Evolutionary conservation across 2,888 invertebrate genomes (phyloP), one percentile per base, ranked within the genome.

Genomic region (Luperina nickerlii): DNA sequence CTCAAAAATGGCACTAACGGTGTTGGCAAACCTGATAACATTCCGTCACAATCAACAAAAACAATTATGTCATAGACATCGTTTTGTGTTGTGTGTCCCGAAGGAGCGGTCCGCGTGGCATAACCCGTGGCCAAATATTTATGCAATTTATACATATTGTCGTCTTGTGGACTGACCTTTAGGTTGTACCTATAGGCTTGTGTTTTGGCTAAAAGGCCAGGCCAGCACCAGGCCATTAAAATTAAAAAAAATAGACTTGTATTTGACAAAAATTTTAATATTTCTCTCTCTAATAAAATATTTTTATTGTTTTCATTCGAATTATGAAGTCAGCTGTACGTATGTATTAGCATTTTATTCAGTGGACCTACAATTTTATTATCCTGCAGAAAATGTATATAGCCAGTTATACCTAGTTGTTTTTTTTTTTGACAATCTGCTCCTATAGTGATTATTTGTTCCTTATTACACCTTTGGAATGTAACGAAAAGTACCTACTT

Each of bases 101-200:
- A 91, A 92, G 38, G 42, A 51, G 57, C 93, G 91, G 67, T 13
- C 92, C 92, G 93, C 91, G 92, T 91, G 92, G 93, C 92, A 95
- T 95, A 94, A 95, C 95, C 94, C 92, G 92, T 92, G 93, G 92
- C 91, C 94, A 95, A 95, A 96, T 96, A 96, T 96, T 96, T 95
- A 96, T 96, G 93, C 93, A 95, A 95, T 96, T 96, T 95, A 96
- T 96, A 96, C 95, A 95, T 96, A 95, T 95, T 94, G 88, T 89
- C 54, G n/a, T 73, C 71, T 82, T 89, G 85, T 86, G 79, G 83
- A 76, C 77, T 81, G 85, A 74, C 80, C 81, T 87, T 89, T 87
- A 83, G 78, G 42, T n/a, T 51, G 11, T 13, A 48, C 48, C 13
- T 48, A 0, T 38, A 42, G 80, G 76, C 13, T 80, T 81, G 48